Evolutionary conservation across 2,888 invertebrate species (phyloP).

Genomic region (Aphidius colemani): DNA sequence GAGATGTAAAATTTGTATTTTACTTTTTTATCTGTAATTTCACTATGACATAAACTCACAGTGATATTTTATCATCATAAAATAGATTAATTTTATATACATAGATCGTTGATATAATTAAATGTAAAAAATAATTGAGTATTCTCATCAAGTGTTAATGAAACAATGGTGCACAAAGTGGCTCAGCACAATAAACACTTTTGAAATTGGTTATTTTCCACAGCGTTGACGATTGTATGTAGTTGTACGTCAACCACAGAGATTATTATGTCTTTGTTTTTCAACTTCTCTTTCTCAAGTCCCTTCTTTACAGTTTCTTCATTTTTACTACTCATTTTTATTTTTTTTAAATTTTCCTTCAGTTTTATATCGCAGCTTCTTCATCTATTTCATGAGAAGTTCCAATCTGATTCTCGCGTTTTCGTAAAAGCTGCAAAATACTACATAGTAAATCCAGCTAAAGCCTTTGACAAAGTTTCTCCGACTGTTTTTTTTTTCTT

Average conservation of each 20-base stretch:
- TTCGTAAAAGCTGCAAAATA: too few species aligned
- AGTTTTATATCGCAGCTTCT: constrained; percentile 8
- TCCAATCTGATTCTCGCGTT: too few species aligned
- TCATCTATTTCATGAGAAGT: constrained; percentile 1
- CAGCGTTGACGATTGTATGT: constrained; percentile 45
- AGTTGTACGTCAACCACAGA: constrained; percentile 55
- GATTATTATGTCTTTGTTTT: constrained; percentile 55
- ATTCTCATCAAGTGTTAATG: constrained; percentile 43
- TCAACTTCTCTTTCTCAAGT: constrained; percentile 23
- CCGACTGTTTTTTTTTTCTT: not conserved
- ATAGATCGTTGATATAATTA: constrained; percentile 27
- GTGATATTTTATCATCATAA: not conserved
- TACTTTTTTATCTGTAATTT: too few species aligned
- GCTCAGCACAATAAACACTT: constrained; percentile 50
- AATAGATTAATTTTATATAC: not conserved
- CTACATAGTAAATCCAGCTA: too few species aligned
- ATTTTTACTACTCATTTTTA: constrained; percentile 20
- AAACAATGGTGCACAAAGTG: constrained; percentile 42
- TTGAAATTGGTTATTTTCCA: constrained; percentile 55
- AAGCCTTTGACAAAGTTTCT: not conserved
- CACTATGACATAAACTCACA: not conserved
- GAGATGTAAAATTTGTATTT: too few species aligned
- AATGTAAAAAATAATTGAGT: constrained; percentile 33
- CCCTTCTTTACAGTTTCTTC: constrained; percentile 16
- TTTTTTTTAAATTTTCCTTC: constrained; percentile 21